A percentile compares a stretch with the other conserved stretches of the same genome.
These are phyloP conservation scores for Peucedramus taeniatus DNA, from an alignment of 2,113 vertebrate genomes.

Conservation along the genomic window DNA sequence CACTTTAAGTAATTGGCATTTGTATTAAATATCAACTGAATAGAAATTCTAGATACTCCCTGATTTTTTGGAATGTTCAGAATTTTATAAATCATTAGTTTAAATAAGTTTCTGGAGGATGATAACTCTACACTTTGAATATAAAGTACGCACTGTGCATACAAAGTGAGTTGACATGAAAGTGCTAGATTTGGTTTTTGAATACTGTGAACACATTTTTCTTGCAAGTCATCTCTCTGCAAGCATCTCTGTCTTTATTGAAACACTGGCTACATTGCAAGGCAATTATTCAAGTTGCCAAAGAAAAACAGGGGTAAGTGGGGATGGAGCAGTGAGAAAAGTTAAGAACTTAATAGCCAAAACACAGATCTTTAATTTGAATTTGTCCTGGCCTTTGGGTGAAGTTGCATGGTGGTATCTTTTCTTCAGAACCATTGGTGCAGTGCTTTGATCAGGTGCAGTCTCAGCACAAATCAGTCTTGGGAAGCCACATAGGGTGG, in stretches of 20 bases:
- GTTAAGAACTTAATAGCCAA: background rate
- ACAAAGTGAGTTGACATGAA: background rate
- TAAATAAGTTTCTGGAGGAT: background rate
- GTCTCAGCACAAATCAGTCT: background rate
- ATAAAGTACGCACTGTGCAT: background rate
- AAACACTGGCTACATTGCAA: background rate
- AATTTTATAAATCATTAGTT: background rate
- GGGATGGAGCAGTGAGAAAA: background rate
- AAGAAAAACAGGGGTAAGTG: background rate
- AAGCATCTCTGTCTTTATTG: background rate
- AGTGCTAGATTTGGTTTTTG: background rate
- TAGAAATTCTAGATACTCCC: background rate
- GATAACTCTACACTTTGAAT: background rate
- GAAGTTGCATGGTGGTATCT: background rate
- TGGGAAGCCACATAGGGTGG: rapidly evolving
- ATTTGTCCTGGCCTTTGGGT: background rate
- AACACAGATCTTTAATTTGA: background rate
- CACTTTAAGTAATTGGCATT: background rate
- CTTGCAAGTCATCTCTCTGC: background rate
- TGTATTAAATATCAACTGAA: background rate
- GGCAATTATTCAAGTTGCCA: background rate
- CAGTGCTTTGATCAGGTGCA: background rate
- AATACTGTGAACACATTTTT: background rate
- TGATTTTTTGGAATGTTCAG: background rate
- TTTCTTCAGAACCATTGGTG: background rate